Percentiles rank a stretch among this genome's conserved stretches.
Conservation (phyloP, 1,140 invertebrate species). For the Centruroides vittatus region DNA sequence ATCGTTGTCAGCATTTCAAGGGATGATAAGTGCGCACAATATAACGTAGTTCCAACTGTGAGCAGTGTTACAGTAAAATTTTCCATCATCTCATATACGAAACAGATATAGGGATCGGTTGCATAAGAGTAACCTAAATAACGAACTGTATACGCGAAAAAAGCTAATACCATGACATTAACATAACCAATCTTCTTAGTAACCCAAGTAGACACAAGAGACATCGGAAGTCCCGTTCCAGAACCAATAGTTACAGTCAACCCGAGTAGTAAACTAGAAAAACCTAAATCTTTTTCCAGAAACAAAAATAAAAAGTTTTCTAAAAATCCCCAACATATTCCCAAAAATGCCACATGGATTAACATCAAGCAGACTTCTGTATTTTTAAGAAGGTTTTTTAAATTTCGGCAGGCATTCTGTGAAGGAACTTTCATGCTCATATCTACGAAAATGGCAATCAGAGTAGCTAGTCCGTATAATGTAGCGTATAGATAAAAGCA, state of each 20-base stretch:
- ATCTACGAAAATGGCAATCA: slow-evolving; percentile 54
- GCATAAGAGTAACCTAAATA: slow-evolving; percentile 64
- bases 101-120: slow-evolving; percentile 57
- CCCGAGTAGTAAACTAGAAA: slow-evolving; percentile 2
- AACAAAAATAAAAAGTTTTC: slow-evolving; percentile 11
- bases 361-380: slow-evolving; percentile 46
- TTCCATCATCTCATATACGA: slow-evolving; percentile 67
- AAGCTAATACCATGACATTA: slow-evolving; percentile 61
- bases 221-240: slow-evolving; percentile 4
- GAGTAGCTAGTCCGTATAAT: slow-evolving; percentile 47
- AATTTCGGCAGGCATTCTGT: slow-evolving; percentile 50
- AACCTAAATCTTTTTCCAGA: slow-evolving; percentile 4
- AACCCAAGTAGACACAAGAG: slow-evolving; percentile 44
- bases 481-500: slow-evolving; percentile 61
- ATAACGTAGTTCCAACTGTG: slow-evolving; percentile 64
- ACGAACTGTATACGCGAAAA: slow-evolving; percentile 57
- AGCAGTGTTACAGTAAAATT: slow-evolving; percentile 61
- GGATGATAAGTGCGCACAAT: slow-evolving; percentile 60
- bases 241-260: slow-evolving; percentile 6
- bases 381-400: slow-evolving; percentile 50
- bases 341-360: slow-evolving; percentile 7
- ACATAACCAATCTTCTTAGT: slow-evolving; percentile 49
- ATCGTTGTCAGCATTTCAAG: slow-evolving; percentile 61
- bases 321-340: slow-evolving; percentile 36
- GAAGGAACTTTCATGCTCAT: slow-evolving; percentile 60